Conservation (phyloP, 1,140 invertebrate species). For the Psix sp. region DNA sequence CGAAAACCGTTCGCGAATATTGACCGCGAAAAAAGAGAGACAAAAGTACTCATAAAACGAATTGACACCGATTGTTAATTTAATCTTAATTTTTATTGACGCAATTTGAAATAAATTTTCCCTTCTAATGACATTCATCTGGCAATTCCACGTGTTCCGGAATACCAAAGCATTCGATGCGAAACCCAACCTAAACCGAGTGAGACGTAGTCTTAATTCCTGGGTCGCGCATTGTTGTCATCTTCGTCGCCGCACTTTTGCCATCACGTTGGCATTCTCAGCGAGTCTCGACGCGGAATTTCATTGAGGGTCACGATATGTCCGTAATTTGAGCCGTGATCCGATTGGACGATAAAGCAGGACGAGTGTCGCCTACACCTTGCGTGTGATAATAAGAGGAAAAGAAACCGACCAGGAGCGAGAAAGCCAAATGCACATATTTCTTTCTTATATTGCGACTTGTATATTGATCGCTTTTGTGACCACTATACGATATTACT, state of each 20-base stretch:
- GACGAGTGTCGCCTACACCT: slow-evolving; percentile 51
- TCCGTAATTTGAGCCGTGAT: slow-evolving; percentile 66
- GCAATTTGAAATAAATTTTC: too few relatives aligned
- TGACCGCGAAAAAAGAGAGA: too few relatives aligned
- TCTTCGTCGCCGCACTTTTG: slow-evolving; percentile 36
- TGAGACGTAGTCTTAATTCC: slow-evolving; percentile 12
- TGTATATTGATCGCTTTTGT: slow-evolving; percentile 46
- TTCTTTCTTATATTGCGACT: slow-evolving; percentile 45
- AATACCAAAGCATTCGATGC: not conserved
- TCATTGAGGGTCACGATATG: slow-evolving; percentile 62
- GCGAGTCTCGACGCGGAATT: slow-evolving; percentile 57
- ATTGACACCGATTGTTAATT: too few relatives aligned
- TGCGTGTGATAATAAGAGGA: slow-evolving; percentile 44
- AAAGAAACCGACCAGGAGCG: slow-evolving; percentile 4
- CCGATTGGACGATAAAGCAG: slow-evolving; percentile 64
- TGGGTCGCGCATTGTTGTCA: slow-evolving; percentile 14
- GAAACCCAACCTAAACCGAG: slow-evolving; percentile 16
- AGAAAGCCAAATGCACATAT: slow-evolving; percentile 25
- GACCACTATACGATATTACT: slow-evolving; percentile 12
- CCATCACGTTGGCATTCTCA: slow-evolving; percentile 38
- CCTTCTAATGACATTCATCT: too few relatives aligned
- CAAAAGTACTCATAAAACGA: too few relatives aligned
- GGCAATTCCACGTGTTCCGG: not conserved
- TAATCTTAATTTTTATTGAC: too few relatives aligned
- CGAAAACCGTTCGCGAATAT: slow-evolving; percentile 4